phyloP scores from a whole-genome alignment of 2,113 vertebrate species.

The Cottus gobio region DNA sequence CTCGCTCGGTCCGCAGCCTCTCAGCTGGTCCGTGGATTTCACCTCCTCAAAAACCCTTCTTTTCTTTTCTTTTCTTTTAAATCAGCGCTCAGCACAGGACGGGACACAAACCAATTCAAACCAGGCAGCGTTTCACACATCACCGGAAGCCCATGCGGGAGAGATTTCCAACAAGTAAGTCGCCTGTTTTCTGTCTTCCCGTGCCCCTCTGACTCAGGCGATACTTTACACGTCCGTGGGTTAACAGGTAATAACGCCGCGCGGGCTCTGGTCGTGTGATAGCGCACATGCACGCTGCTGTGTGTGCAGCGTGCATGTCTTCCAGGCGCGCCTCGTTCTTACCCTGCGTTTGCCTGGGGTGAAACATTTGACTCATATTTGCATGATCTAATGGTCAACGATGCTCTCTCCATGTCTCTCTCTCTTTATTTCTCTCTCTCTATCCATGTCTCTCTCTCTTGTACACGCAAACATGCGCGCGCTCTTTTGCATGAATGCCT shows the following conservation, averaged over 20 bases:
- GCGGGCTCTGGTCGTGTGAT: not conserved
- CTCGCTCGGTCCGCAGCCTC: conserved; percentile 36
- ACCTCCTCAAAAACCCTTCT: not conserved
- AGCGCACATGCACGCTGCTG: not conserved
- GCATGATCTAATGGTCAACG: conserved; percentile 71
- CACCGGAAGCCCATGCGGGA: conserved; percentile 30
- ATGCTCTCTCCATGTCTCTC: conserved; percentile 1
- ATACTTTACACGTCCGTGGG: not conserved
- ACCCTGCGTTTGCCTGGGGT: conserved; percentile 32
- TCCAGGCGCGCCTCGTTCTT: conserved; percentile 66
- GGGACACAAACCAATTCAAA: no score
- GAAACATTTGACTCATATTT: conserved; percentile 82
- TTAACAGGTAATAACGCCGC: not conserved
- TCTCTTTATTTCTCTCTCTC: not conserved
- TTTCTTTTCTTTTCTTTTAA: not conserved
- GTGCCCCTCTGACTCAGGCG: not conserved
- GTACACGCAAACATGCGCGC: not conserved
- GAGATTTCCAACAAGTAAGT: conserved; percentile 62
- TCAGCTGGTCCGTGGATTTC: conserved; percentile 47
- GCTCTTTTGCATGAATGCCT: not conserved
- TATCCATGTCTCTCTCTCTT: not conserved
- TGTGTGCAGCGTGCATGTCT: conserved; percentile 11
- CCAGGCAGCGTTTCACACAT: not conserved
- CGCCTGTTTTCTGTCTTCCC: not conserved
- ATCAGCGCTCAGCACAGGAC: not conserved